These are phyloP conservation scores for Megaceryle maxima DNA, from an alignment of 2,113 vertebrate species.

Conservation along the genomic window DNA sequence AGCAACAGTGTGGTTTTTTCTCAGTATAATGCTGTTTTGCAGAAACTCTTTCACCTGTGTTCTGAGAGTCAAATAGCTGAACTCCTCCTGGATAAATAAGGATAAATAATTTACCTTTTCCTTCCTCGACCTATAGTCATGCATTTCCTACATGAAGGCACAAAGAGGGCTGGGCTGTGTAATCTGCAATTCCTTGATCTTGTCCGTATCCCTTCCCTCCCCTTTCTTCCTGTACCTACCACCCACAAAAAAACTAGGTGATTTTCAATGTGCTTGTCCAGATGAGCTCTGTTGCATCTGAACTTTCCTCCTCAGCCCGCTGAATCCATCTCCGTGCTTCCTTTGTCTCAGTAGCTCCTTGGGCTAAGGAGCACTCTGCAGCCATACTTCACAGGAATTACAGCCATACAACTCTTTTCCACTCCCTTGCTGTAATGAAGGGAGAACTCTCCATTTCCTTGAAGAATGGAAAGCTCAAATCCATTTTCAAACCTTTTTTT, in stretches of 20 bases:
- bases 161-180: no score
- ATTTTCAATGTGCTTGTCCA: neutral
- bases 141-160: neutral
- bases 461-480: neutral
- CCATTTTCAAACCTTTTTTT: neutral
- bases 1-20: neutral
- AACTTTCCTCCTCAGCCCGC: neutral
- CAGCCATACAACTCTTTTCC: neutral
- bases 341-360: neutral
- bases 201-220: neutral
- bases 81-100: neutral
- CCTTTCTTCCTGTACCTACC: neutral
- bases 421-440: neutral
- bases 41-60: neutral
- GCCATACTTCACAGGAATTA: neutral
- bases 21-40: neutral
- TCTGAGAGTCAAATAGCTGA: neutral
- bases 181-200: neutral
- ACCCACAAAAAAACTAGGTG: neutral
- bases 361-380: neutral
- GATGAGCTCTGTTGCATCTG: neutral
- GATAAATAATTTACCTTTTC: neutral
- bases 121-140: neutral
- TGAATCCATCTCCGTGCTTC: neutral
- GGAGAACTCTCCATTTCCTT: neutral